Percentiles rank a stretch among this genome's conserved stretches.
These are phyloP conservation scores for Sycobia sp. DNA, from an alignment of 1,140 invertebrate genomes.

Conservation along the genomic window DNA sequence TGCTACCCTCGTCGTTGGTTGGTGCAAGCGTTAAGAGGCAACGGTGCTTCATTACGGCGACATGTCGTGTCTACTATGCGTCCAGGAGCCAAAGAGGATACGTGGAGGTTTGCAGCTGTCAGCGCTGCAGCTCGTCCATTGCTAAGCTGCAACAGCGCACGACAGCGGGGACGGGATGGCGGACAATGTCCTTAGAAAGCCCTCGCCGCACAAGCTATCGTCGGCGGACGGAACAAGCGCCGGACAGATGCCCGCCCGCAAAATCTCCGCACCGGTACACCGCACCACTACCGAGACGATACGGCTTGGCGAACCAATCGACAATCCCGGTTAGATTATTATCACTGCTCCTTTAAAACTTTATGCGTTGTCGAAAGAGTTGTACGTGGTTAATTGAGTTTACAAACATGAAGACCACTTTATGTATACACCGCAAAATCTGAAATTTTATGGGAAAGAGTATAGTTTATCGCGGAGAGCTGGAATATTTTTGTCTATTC, in stretches of 20 bases:
- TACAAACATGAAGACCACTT: too few relatives aligned
- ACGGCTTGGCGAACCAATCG: constrained; percentile 67
- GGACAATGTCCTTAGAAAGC: constrained; percentile 57
- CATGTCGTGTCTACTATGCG: constrained; percentile 30
- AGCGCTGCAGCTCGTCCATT: neutral
- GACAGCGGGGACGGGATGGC: constrained; percentile 41
- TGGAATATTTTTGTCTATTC: too few relatives aligned
- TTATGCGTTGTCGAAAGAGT: too few relatives aligned
- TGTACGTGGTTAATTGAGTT: too few relatives aligned
- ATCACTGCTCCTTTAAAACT: neutral
- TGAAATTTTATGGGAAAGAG: too few relatives aligned
- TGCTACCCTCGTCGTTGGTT: neutral
- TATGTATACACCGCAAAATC: too few relatives aligned
- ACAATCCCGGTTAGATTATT: constrained; percentile 40
- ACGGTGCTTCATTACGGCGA: constrained; percentile 3
- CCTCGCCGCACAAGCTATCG: constrained; percentile 51
- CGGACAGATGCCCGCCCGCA: constrained; percentile 37
- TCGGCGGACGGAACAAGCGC: neutral
- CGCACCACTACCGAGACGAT: constrained; percentile 79
- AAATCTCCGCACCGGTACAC: constrained; percentile 67
- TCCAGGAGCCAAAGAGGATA: neutral
- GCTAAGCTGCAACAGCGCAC: constrained; percentile 9
- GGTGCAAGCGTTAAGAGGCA: neutral
- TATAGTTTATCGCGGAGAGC: too few relatives aligned
- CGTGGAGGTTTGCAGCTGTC: constrained; percentile 15